Base-by-base conservation (phyloP, 1,140 invertebrate species). In the Agraylea sexmaculata region DNA sequence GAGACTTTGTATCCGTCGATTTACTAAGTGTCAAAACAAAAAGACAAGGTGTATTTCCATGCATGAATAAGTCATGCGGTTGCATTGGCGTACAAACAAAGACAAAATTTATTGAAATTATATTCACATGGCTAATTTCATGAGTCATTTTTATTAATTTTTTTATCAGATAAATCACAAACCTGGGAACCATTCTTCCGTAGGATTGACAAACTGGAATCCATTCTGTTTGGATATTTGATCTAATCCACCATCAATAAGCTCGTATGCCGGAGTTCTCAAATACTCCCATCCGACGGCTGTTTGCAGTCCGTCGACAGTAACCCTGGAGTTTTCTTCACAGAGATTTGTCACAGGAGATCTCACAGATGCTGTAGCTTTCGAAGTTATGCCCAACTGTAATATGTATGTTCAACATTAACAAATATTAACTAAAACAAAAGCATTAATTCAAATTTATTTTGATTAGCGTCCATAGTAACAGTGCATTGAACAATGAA, bases 151-250 rank as follows among this genome's bases (percentile, higher is more conserved):
- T 12, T 35, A 11, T 25, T 12, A 37, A 2, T 13, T 25, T 6
- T 13, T 13, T 31, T 13, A 31, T n/a, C 29, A 27, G 16, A 42
- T 36, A 37, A 31, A 37, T 29, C 39, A 38, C 1, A 33, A 30
- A 82, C 85, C 87, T 57, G 85, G 84, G 57, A 87, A 93, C 77
- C 79, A 84, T 35, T 81, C 74, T 49, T 91, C 82, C 0, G 78
- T 83, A 8, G 88, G 87, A 62, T 89, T 84, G n/a, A 93, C 66
- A 53, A 80, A 72, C 53, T 86, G 78, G 59, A 87, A 88, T 5
- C 83, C 83, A 49, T 76, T 74, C 53, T 86, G 80, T 52, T 77
- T 64, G 53, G 74, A 70, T 37, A 79, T 72, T 25, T 74, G 66
- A 6, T 74, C 59, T 40, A 74, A 66, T 2, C 77, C 80, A 25